Conservation (phyloP, 1,140 invertebrate species). For the Cyclina sinensis region DNA sequence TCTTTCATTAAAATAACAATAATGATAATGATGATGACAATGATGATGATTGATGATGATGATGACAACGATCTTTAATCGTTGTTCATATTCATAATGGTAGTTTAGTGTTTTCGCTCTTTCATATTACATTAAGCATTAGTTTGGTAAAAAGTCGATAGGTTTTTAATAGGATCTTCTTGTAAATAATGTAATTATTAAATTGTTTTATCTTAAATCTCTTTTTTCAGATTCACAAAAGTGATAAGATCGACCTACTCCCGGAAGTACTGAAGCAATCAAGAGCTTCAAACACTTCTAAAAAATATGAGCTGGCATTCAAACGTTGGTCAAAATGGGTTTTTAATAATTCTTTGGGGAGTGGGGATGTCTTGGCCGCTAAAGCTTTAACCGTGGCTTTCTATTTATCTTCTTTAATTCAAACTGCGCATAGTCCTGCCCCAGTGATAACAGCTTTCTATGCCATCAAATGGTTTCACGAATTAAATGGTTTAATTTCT, state of each 20-base stretch:
- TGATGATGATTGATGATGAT: too few species aligned
- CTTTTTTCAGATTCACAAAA: slow-evolving; percentile 8
- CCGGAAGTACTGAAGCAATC: slow-evolving; percentile 15
- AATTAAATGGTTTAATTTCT: background rate
- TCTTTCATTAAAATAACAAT: too few species aligned
- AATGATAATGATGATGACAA: too few species aligned
- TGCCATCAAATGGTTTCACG: background rate
- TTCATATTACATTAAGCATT: too few species aligned
- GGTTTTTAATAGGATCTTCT: too few species aligned
- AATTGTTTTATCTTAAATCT: background rate
- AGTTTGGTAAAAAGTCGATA: too few species aligned
- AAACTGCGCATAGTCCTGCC: background rate
- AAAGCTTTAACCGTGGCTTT: slow-evolving; percentile 15
- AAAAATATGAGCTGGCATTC: background rate
- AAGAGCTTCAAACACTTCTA: slow-evolving; percentile 24
- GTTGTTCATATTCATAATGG: too few species aligned
- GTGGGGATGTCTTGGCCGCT: slow-evolving; percentile 7
- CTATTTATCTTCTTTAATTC: slow-evolving; percentile 36
- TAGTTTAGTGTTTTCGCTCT: too few species aligned
- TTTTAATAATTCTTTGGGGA: background rate
- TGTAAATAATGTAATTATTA: background rate
- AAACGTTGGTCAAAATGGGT: background rate
- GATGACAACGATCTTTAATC: too few species aligned
- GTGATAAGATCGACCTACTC: slow-evolving; percentile 10
- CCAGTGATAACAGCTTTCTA: slow-evolving; percentile 13